Evolutionary conservation across 2,888 invertebrate species (phyloP).

Genomic region (Pedicia rivosa): DNA sequence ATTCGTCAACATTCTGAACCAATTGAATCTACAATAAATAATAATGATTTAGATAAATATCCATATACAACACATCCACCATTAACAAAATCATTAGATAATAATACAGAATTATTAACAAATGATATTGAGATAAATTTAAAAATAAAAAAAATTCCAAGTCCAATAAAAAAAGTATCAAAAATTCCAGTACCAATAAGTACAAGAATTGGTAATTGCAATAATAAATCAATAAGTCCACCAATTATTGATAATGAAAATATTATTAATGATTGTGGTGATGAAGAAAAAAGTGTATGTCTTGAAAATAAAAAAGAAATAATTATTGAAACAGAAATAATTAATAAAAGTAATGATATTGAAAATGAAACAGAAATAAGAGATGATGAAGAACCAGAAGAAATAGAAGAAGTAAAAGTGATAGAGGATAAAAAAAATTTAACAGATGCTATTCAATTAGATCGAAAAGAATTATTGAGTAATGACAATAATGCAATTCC

Average conservation of each 20-base stretch:
- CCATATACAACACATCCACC: constrained; percentile 29
- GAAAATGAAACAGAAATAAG: constrained; percentile 6
- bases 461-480: too few relatives aligned
- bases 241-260: constrained; percentile 17
- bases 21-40: constrained; percentile 8
- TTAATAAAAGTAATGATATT: constrained; percentile 19
- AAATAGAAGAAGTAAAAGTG: not conserved
- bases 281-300: constrained; percentile 4
- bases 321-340: constrained; percentile 26
- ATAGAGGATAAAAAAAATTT: too few relatives aligned
- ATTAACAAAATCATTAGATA: constrained; percentile 11
- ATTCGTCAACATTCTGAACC: constrained; percentile 2
- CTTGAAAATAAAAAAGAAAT: constrained; percentile 14
- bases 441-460: too few relatives aligned
- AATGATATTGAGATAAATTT: constrained; percentile 14
- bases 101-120: constrained; percentile 11
- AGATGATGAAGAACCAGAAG: too few relatives aligned
- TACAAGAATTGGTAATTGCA: constrained; percentile 18
- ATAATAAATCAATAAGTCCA: too few relatives aligned
- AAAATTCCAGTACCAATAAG: constrained; percentile 23
- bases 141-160: constrained; percentile 18
- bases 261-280: constrained; percentile 18
- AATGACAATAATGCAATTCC: constrained; percentile 12
- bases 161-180: constrained; percentile 27
- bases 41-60: constrained; percentile 22